These are phyloP conservation scores for Athalia rosae DNA, from an alignment of 2,888 invertebrate genomes.

Conservation along the genomic window DNA sequence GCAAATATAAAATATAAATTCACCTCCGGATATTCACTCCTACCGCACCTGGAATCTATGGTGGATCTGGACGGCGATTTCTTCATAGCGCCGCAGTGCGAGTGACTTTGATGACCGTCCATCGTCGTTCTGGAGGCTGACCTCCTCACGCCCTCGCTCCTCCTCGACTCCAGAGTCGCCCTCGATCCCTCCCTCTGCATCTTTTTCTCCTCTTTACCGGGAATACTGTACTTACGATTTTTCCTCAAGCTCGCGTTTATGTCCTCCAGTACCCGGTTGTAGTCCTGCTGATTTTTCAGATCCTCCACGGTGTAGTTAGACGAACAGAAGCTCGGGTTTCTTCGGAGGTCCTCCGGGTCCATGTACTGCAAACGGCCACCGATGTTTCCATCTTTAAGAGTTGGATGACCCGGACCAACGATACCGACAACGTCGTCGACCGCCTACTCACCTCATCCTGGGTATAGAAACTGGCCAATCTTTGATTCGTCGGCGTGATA, in stretches of 20 bases:
- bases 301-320: slow-evolving; percentile 52
- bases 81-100: slow-evolving; percentile 50
- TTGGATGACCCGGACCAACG: too few relatives aligned
- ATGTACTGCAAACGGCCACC: slow-evolving; percentile 43
- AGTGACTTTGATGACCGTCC: slow-evolving; percentile 50
- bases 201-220: slow-evolving; percentile 56
- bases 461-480: slow-evolving; percentile 64
- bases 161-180: slow-evolving; percentile 57
- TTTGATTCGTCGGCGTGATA: slow-evolving; percentile 52
- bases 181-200: slow-evolving; percentile 58
- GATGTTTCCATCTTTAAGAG: background rate
- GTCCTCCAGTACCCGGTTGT: slow-evolving; percentile 62
- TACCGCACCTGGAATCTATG: slow-evolving; percentile 62
- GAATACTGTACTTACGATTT: slow-evolving; percentile 53
- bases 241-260: slow-evolving; percentile 61
- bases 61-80: slow-evolving; percentile 61
- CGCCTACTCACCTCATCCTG: slow-evolving; percentile 58
- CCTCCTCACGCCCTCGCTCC: slow-evolving; percentile 52
- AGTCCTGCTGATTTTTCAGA: slow-evolving; percentile 58
- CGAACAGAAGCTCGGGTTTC: slow-evolving; percentile 45
- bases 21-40: background rate
- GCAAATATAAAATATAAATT: background rate
- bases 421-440: background rate
- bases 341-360: slow-evolving; percentile 53
- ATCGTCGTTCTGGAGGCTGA: slow-evolving; percentile 50